Base-by-base conservation (phyloP, 1,140 invertebrate genomes). In the Calycopis cecrops region DNA sequence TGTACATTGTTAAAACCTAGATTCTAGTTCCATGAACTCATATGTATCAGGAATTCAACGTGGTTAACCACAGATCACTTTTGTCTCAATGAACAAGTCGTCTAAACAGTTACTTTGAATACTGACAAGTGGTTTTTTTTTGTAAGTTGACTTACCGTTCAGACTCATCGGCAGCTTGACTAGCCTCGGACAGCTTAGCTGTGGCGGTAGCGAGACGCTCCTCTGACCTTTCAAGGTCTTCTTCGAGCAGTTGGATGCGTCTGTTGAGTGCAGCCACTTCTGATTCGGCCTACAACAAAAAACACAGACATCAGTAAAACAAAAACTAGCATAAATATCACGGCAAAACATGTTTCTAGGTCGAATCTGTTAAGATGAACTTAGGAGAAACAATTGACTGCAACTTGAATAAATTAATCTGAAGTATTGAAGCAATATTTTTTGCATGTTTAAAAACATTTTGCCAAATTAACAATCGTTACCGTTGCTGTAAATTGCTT, bases 101-200 rank as follows among this genome's bases (percentile, higher is more conserved):
- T 28, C 21, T 28, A 28, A 18, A 33, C n/a, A 14, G 7, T 28
- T 21, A 10, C 47, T 47, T 40, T 64, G 16, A 48, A 44, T 59
- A 8, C 12, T 44, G 12, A 17, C 16, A 44, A 44, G 16, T 44
- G 40, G 40, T 44, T 16, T 6, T 28, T 28, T 28, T 44, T 44
- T 16, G 40, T 37, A 56, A 49, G 57, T 42, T 42, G 37, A 53
- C 92, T 91, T 93, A 99, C 98, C 98, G 97, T 95, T 99, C 98
- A 84, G 97, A 98, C 90, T 99, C 98, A 92, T 99, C 98, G 78
- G 98, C 98, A 74, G 97, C 96, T 89, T 99, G 97, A 67, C 97
- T 98, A 71, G 98, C 98, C 91, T 99, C 98, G 65, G 99, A 97
- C 83, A 99, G 91, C 91, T 99, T 99, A 80, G 94, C 93, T 73